These are phyloP conservation scores for Speoplatyrhinus poulsoni DNA, from an alignment of 2,113 vertebrate genomes.

Conservation along the genomic window DNA sequence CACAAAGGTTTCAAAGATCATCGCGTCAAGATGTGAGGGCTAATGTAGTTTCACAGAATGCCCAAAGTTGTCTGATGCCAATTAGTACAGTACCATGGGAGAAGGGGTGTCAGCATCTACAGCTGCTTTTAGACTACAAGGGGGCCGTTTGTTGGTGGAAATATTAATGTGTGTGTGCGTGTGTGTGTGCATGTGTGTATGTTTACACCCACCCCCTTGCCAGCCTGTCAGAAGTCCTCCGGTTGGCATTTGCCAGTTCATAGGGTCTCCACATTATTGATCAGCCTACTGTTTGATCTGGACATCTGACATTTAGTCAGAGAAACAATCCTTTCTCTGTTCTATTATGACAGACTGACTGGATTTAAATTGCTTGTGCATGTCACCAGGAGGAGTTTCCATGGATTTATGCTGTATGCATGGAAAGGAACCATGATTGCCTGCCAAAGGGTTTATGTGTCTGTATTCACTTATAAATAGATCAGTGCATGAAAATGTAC, in stretches of 20 bases:
- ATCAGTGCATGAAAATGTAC: no score
- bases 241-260: constrained; percentile 63
- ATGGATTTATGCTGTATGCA: constrained; percentile 9
- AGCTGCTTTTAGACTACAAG: constrained; percentile 32
- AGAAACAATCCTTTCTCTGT: constrained; percentile 19
- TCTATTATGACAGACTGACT: constrained; percentile 27
- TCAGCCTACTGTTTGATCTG: constrained; percentile 64
- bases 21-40: constrained; percentile 45
- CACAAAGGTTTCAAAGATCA: constrained; percentile 44
- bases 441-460: neutral
- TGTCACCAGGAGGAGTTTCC: constrained; percentile 8
- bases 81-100: constrained; percentile 31
- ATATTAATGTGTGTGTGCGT: neutral
- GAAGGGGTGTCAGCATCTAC: constrained; percentile 41
- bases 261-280: constrained; percentile 63
- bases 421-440: constrained; percentile 28
- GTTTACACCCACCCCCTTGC: constrained; percentile 20
- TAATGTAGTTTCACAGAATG: constrained; percentile 56
- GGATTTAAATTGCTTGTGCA: constrained; percentile 33
- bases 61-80: constrained; percentile 34
- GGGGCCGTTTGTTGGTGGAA: neutral
- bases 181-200: constrained; percentile 3
- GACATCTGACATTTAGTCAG: constrained; percentile 59
- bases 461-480: neutral
- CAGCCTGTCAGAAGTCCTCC: constrained; percentile 39